phyloP scores from a whole-genome alignment of 2,888 invertebrate genomes.

The Anaspis maculata region DNA sequence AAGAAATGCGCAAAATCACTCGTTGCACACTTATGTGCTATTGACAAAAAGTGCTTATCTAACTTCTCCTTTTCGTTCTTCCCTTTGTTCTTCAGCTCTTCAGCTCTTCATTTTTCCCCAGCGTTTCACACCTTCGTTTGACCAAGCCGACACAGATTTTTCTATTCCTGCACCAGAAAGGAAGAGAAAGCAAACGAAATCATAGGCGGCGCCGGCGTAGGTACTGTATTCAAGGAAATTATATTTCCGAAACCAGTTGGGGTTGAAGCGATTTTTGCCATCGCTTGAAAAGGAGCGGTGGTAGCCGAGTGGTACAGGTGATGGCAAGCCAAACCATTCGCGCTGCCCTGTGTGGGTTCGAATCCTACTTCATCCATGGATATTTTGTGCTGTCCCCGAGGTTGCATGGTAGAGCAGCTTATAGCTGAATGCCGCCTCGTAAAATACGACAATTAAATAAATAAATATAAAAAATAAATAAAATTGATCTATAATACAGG shows the following conservation, averaged over 20 bases:
- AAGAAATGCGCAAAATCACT: neutral
- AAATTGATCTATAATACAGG: too few relatives aligned
- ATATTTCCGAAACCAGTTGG: neutral
- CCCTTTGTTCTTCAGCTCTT: neutral
- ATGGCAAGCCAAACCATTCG: too few relatives aligned
- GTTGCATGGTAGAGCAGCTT: too few relatives aligned
- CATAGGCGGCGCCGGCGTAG: neutral
- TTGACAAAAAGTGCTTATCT: neutral
- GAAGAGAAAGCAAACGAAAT: neutral
- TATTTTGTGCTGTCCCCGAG: too few relatives aligned
- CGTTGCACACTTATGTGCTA: neutral
- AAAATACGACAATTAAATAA: too few relatives aligned
- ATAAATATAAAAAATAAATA: too few relatives aligned
- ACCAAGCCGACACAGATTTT: neutral
- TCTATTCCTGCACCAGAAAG: neutral
- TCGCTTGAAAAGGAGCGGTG: neutral
- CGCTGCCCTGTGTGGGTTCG: too few relatives aligned
- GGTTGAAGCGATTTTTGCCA: neutral
- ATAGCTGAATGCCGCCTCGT: too few relatives aligned
- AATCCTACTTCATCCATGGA: too few relatives aligned
- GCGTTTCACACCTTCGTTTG: neutral
- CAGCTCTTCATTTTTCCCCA: neutral
- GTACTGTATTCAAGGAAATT: neutral
- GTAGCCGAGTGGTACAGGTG: too few relatives aligned
- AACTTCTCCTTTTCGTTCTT: neutral